Evolutionary conservation across 1,140 invertebrate species (phyloP).

Genomic region (Pseudomyrmex cubaensis): DNA sequence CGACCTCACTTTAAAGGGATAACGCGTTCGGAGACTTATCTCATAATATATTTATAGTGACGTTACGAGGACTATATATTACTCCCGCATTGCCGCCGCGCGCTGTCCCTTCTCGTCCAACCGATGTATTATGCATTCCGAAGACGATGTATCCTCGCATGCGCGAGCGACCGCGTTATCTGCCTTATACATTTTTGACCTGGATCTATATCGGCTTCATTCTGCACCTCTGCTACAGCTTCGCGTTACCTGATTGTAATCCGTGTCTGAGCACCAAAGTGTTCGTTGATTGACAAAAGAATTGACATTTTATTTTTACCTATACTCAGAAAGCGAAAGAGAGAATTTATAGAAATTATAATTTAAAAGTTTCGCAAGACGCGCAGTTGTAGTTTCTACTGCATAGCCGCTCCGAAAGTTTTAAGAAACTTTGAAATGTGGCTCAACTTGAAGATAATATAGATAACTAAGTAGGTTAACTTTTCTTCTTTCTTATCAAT

Average conservation of each 20-base stretch:
- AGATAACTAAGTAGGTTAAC: too few species aligned
- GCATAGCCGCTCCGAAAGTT: too few species aligned
- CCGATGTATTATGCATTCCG: slow-evolving; percentile 71
- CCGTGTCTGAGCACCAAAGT: not conserved
- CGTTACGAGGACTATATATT: slow-evolving; percentile 69
- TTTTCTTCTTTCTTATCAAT: too few species aligned
- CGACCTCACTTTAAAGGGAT: slow-evolving; percentile 68
- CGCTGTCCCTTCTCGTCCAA: slow-evolving; percentile 13
- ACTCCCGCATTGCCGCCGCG: slow-evolving; percentile 39
- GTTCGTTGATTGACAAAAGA: not conserved
- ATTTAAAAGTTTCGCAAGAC: too few species aligned
- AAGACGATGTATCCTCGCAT: slow-evolving; percentile 63
- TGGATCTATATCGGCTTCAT: slow-evolving; percentile 50
- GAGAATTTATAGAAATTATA: too few species aligned
- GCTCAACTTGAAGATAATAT: too few species aligned
- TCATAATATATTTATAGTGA: slow-evolving; percentile 73
- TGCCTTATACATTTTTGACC: slow-evolving; percentile 64
- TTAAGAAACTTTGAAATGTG: too few species aligned
- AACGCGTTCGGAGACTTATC: slow-evolving; percentile 71
- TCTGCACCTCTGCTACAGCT: not conserved
- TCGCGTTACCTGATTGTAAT: too few species aligned
- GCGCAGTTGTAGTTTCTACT: too few species aligned
- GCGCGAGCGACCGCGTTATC: slow-evolving; percentile 46
- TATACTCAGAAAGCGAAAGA: too few species aligned
- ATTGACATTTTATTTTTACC: not conserved